Base-by-base conservation (phyloP, 2,113 vertebrate species). In the Atlantisia rogersi region DNA sequence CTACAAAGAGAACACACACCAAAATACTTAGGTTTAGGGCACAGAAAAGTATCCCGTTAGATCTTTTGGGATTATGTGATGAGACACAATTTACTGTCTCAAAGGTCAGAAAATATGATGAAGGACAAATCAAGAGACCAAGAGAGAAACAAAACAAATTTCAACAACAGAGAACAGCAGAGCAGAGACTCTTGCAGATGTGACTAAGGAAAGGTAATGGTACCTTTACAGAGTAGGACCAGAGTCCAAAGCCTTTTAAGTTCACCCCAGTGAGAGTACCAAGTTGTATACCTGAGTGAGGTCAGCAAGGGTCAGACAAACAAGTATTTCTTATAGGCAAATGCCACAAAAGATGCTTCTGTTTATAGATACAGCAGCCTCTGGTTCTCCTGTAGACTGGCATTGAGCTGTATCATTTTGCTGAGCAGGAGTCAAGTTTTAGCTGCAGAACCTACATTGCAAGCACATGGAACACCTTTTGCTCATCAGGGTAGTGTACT, bases 1-100 rank as follows among this genome's bases (percentile, higher is more conserved):
- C 65, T 79, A 79, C 94, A 94, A 89, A 82, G 77, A 63, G 83
- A 76, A 63, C 44, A 69, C 42, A 70, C 29, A 82, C 20, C 18
- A 92, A 76, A 89, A 64, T 46, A 17, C 48, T 58, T 48, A 48
- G 12, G 7, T 71, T 78, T 40, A 67, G 32, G 77, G 46, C 42
- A 78, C 17, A 84, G 42, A 90, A 95, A 58, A 5, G 11, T 42
- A 81, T 42, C 13, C 37, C 65, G 40, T 58, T 28, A 81, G 59
- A 63, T 24, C 10, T 81, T 78, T 39, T 10, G 0, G 1, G 28
- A 46, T 42, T 86, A 26, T 5, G 5, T 39, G 58, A 48, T 46
- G 35, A 83, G 58, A 46, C 44, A 37, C 6, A 48, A 80, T 67
- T 70, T 79, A 62, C 46, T 48, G 5, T 39, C 42, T 83, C 20